These are phyloP conservation scores for Drosophila ezoana DNA, from an alignment of 2,888 invertebrate species.

Conservation along the genomic window DNA sequence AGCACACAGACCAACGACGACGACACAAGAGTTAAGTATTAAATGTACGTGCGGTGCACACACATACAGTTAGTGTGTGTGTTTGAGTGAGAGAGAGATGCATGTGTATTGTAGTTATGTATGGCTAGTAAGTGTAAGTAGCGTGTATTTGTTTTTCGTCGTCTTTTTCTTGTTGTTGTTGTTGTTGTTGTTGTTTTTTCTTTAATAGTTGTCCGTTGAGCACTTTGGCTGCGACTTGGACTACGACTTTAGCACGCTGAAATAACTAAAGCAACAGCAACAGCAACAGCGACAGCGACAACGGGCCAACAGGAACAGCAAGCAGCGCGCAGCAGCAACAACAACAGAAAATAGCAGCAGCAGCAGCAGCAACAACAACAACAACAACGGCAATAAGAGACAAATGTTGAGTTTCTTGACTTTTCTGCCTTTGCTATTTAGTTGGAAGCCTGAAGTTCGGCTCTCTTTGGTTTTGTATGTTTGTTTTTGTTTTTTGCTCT, in stretches of 20 bases:
- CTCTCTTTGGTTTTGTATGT: conserved; percentile 21
- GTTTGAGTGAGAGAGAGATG: conserved; percentile 9
- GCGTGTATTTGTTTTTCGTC: conserved; percentile 75
- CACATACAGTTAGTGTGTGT: conserved; percentile 14
- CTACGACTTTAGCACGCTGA: conserved; percentile 49
- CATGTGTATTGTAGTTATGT: conserved; percentile 58
- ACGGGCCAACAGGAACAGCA: conserved; percentile 50
- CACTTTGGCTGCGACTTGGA: conserved; percentile 53
- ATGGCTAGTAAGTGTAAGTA: conserved; percentile 77
- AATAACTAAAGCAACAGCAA: conserved; percentile 40
- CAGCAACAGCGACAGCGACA: conserved; percentile 26
- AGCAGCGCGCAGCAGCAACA: conserved; percentile 11
- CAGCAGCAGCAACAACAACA: conserved; percentile 10
- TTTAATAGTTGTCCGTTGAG: conserved; percentile 70
- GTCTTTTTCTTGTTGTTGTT: conserved; percentile 40
- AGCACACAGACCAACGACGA: conserved; percentile 58
- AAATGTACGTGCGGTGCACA: conserved; percentile 59
- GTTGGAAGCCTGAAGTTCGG: conserved; percentile 42
- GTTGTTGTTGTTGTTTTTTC: conserved; percentile 36
- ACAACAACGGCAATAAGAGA: conserved; percentile 14
- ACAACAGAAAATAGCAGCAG: not conserved
- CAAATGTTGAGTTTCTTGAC: conserved; percentile 75
- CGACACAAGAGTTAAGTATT: conserved; percentile 60
- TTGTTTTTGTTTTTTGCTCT: conserved; percentile 20
- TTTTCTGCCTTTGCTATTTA: conserved; percentile 69